Base-by-base conservation (phyloP, 2,797 vertebrate species). In the Argya squamiceps region DNA sequence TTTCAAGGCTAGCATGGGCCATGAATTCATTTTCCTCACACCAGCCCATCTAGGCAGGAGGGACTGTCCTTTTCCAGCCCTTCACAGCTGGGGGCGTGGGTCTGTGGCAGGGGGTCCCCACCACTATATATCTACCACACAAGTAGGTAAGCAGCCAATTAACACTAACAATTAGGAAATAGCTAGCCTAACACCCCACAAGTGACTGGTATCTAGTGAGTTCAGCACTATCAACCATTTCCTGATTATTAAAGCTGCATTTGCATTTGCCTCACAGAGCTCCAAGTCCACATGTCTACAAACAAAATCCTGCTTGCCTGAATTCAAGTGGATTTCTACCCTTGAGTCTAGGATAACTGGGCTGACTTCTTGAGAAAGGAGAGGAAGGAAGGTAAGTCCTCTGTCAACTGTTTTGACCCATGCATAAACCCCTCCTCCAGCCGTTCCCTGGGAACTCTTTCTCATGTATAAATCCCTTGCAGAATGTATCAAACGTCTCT, bases 261-360 rank as follows among this genome's bases (percentile, higher is more conserved):
- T 90, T 75, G 50, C 43, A 11, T 76, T 92, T 62, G 34, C n/a
- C 30, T 47, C 44, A 49, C 29, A 55, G n/a, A 74, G 36, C 22
- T 59, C n/a, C 32, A 16, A 2, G 6, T 34, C 53, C 59, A 19
- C 16, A 4, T 0, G 0, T 3, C 37, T 47, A 23, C 13, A 59
- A 84, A 73, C 21, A 84, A 41, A 88, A 67, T 44, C 5, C 6
- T 10, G 21, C 19, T 15, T 1, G 2, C 30, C 22, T 17, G 53
- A 67, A 84, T 32, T 22, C 18, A 62, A 73, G 41, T 4, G 0
- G 19, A 65, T 43, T 46, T 49, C 8, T 44, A 30, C 14, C 29
- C 21, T 24, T 18, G 15, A 71, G 20, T 47, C 11, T 26, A 36
- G 59, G 59, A 21, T n/a, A 56, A 27, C 1, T 0, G 3, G 9